Base-by-base conservation (phyloP, 1,140 invertebrate species). In the Paraescarpia echinospica region DNA sequence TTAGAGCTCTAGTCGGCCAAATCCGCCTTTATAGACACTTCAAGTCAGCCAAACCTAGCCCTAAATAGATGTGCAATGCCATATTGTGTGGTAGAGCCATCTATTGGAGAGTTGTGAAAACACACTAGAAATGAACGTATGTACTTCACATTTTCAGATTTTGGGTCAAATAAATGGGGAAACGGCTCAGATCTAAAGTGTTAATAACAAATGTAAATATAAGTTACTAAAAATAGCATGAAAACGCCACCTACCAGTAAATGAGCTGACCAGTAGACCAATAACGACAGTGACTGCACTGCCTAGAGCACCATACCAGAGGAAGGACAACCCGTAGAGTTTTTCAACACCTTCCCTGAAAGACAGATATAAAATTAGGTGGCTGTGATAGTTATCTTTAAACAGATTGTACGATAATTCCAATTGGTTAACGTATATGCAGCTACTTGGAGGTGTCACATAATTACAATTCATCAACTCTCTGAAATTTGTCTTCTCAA, bases 301-400 rank as follows among this genome's bases (percentile, higher is more conserved):
- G 33, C 93, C 93, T 8, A 93, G 89, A 33, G 91, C 51, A 14
- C 93, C 77, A 35, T 93, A 93, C 93, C 93, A 93, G 18, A 93
- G 91, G 35, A 93, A 93, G 5, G 93, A 93, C 27, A 93, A 34
- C 2, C 92, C 93, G 33, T 93, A 93, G 48, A 93, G 91, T 48
- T 41, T n/a, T 12, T 89, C 41, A 14, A 93, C 22, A 51, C 90
- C 92, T 91, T 91, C 77, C 31, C 35, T 92, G 90, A 77, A 77
- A 77, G 59, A 18, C 22, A 77, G 59, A 31, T 18, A 6, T 18
- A 77, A 77, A 77, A 77, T 22, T 77, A 77, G 12, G 59, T 77
- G 59, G 22, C 59, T 27, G 9, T 12, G 12, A 41, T 12, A 41
- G 41, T 77, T 77, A 18, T 31, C 22, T 77, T 77, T 77, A 51